Evolutionary conservation across 2,113 vertebrate genomes (phyloP).

Genomic region (Pyrgilauda ruficollis): DNA sequence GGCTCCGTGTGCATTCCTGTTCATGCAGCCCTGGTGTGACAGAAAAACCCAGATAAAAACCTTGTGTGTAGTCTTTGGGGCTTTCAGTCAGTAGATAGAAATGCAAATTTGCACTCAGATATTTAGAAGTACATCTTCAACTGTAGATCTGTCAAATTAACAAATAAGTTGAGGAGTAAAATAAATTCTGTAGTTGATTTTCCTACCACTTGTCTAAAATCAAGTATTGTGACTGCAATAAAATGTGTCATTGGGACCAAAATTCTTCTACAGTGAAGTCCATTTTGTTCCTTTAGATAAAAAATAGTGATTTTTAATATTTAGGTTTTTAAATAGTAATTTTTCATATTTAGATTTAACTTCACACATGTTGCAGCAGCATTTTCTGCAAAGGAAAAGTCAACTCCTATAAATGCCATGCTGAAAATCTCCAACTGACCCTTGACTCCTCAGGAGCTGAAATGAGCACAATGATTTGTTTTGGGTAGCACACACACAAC

Average conservation of each 20-base stretch:
- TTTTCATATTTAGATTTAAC: not conserved
- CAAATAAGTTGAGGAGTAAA: not conserved
- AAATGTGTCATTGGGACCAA: not conserved
- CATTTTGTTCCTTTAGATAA: not conserved
- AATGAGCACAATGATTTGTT: not conserved
- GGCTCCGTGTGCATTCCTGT: not conserved
- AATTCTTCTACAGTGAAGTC: not conserved
- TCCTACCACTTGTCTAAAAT: not conserved
- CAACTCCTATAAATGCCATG: not conserved
- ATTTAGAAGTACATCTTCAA: not conserved
- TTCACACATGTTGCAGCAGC: not conserved
- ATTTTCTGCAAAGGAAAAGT: not conserved
- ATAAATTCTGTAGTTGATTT: not conserved
- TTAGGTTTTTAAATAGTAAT: rapidly evolving
- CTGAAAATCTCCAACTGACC: not conserved
- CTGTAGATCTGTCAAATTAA: not conserved
- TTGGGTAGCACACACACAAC: not conserved
- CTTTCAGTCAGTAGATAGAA: not conserved
- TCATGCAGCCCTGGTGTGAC: not conserved
- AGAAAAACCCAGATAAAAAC: not conserved
- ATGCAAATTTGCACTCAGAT: not conserved
- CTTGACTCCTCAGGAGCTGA: not conserved
- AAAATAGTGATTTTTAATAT: not conserved
- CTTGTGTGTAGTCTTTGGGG: not conserved
- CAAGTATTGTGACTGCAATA: not conserved